phyloP scores from a whole-genome alignment of 2,888 invertebrate genomes.

The Orgyia antiqua region DNA sequence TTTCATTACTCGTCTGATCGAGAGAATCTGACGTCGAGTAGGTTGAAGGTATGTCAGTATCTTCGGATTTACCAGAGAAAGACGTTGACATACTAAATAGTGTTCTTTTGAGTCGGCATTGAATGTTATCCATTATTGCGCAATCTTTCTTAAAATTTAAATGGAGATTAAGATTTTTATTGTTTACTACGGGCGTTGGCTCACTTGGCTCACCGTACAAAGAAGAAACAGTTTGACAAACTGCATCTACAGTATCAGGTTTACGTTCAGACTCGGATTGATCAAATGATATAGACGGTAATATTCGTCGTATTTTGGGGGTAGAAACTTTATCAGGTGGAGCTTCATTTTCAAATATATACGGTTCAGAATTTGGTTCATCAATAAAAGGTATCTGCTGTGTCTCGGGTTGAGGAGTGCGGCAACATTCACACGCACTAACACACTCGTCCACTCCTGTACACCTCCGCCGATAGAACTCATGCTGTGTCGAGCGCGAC shows the following conservation, averaged over 20 bases:
- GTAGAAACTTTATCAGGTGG: slow-evolving; percentile 46
- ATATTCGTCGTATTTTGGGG: slow-evolving; percentile 62
- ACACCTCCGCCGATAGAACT: slow-evolving; percentile 47
- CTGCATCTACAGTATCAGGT: slow-evolving; percentile 56
- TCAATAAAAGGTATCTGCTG: slow-evolving; percentile 68
- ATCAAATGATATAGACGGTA: slow-evolving; percentile 64
- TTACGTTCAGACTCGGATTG: slow-evolving; percentile 44
- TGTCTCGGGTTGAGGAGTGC: slow-evolving; percentile 62
- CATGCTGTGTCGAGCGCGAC: slow-evolving; percentile 34
- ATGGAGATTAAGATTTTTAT: slow-evolving; percentile 44
- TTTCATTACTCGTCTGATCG: slow-evolving; percentile 35
- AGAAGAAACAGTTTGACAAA: slow-evolving; percentile 57
- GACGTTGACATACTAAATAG: slow-evolving; percentile 55
- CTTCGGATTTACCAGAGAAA: slow-evolving; percentile 55
- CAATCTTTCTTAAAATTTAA: slow-evolving; percentile 47
- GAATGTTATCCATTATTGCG: slow-evolving; percentile 45
- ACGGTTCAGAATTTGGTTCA: slow-evolving; percentile 62
- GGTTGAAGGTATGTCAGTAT: slow-evolving; percentile 54
- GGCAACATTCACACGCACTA: slow-evolving; percentile 68
- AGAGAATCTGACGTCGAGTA: slow-evolving; percentile 58
- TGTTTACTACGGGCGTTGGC: slow-evolving; percentile 18
- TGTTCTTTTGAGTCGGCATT: slow-evolving; percentile 52
- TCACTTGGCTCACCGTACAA: slow-evolving; percentile 30
- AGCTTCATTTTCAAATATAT: slow-evolving; percentile 64
- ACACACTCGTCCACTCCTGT: slow-evolving; percentile 62